phyloP scores from a whole-genome alignment of 2,113 vertebrate genomes.

The Solenodon paradoxus region DNA sequence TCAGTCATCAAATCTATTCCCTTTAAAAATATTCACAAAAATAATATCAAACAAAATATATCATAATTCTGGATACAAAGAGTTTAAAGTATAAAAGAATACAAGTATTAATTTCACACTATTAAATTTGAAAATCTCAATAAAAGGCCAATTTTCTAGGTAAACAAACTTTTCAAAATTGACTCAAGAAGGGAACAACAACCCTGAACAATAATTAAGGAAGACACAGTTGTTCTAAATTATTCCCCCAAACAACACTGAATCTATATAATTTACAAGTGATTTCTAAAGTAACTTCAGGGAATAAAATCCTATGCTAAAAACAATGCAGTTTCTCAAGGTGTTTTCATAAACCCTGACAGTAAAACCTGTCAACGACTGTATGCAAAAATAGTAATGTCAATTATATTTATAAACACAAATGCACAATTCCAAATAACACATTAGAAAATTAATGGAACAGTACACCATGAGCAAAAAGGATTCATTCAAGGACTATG shows the following conservation, averaged over 20 bases:
- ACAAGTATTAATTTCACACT: background rate
- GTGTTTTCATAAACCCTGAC: background rate
- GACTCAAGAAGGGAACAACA: background rate
- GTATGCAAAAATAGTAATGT: background rate
- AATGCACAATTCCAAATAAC: background rate
- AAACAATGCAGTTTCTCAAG: background rate
- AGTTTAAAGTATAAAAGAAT: background rate
- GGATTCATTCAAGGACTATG: background rate
- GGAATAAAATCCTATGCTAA: background rate
- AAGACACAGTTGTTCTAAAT: background rate
- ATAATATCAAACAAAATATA: background rate
- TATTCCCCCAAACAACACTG: background rate
- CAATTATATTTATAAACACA: conserved; percentile 2
- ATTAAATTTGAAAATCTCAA: conserved; percentile 41
- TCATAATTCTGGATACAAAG: background rate
- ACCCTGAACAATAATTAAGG: background rate
- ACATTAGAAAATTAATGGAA: background rate
- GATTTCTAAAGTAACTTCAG: background rate
- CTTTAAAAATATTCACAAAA: conserved; percentile 7
- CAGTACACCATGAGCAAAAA: background rate
- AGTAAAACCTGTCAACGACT: background rate
- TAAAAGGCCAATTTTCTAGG: background rate
- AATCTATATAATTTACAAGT: background rate
- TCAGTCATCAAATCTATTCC: background rate
- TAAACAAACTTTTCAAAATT: background rate